Evolutionary conservation across 2,113 vertebrate genomes (phyloP), one percentile per base, ranked within the genome.

Genomic region (Macrotus californicus): DNA sequence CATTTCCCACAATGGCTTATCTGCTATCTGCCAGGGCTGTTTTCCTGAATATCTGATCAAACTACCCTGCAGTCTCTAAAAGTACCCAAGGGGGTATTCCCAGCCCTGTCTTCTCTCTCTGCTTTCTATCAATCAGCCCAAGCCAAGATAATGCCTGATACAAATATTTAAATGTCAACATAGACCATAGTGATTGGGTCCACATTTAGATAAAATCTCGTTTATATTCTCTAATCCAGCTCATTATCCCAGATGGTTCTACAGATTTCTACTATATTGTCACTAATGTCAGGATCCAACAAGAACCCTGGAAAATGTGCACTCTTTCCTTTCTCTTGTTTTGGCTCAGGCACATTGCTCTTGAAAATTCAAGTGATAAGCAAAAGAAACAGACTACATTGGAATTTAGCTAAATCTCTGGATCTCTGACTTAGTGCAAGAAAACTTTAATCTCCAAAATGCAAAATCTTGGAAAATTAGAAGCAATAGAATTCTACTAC

Each of bases 31-130:
- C 86, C 94, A 92, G 96, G 83, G 86, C 89, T 97, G 95, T 96
- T 97, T 97, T 94, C 89, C 95, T 97, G 76, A 96, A 96, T 97
- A 97, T 97, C 96, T 97, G 94, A 98, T 97, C 80, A 95, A 94
- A 87, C 79, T 77, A 31, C 10, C 52, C 82, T 67, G 61, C 24
- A 86, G 54, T 95, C 83, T 91, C 87, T 73, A 54, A 91, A 94
- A 95, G 94, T 39, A 93, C 76, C 66, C 82, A 73, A 76, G 76
- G 67, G 75, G 72, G 31, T 84, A 67, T 85, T 86, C 48, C 24
- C 43, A 75, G 41, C 31, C 36, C 94, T 95, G 56, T 88, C 56
- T 39, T 91, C 82, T 87, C 83, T 79, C 76, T 91, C 97, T 97
- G 96, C 66, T 97, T 96, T 93, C 94, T 94, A 64, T 98, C 97